Base-by-base conservation (phyloP, 2,797 vertebrate species). In the Allobates femoralis region DNA sequence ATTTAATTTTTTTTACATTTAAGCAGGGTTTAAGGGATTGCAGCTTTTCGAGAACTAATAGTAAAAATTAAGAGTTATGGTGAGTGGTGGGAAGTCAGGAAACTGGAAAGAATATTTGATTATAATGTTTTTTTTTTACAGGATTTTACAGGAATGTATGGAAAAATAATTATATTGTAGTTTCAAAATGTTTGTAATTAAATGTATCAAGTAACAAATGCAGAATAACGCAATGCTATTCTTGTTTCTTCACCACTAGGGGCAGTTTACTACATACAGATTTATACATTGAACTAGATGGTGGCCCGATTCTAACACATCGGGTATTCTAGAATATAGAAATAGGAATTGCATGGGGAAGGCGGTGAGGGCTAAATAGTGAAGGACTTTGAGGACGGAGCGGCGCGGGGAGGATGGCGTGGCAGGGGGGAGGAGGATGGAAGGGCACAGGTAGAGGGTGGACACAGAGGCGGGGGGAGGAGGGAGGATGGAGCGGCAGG, bases 1-100 rank as follows among this genome's bases (percentile, higher is more conserved):
- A 79, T 79, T 90, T 86, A 69, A 80, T 90, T 67, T 26, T 3
- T 46, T 46, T 6, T 6, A 46, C 5, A 7, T 46, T 90, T 69
- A 32, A 32, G 73, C 37, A 79, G 85, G 77, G 60, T 85, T 78
- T 46, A 81, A 55, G 15, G 81, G 32, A 86, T 86, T 81, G 60
- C 51, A 75, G 75, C 55, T 56, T 86, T 75, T 51, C 15, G 16
- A 81, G 34, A 41, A 86, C 21, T 32, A 34, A 71, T 26, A 8
- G 30, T 46, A 62, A 81, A 64, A 81, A 66, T 34, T 7, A 10
- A 18, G 37, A 74, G 66, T 79, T 37, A 60, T n/a, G 60, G 30
- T 41, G 14, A n/a, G 18, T 56, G 28, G 51, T 73, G 51, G 50
- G 1, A 37, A 76, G 18, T 32, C 28, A 77, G 51, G 2, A 26